These are phyloP conservation scores for Ivindomyrus marchei DNA, from an alignment of 2,113 vertebrate genomes.

Conservation along the genomic window DNA sequence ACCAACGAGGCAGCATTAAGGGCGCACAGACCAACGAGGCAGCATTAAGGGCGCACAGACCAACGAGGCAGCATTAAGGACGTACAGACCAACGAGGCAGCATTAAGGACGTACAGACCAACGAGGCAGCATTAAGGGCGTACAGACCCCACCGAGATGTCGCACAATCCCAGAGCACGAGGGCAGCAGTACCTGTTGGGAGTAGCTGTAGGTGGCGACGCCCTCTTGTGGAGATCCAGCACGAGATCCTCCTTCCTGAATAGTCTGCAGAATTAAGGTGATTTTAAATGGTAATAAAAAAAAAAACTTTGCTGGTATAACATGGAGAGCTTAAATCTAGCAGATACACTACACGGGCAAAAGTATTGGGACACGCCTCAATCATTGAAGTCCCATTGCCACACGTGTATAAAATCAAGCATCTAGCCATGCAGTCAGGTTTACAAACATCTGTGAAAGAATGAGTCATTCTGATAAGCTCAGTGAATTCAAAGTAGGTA, in stretches of 20 bases:
- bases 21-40: constrained; percentile 50
- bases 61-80: too few species aligned
- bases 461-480: neutral
- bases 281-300: neutral
- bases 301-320: neutral
- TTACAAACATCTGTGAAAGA: neutral
- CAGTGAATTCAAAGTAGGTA: neutral
- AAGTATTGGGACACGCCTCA: neutral
- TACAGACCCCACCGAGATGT: neutral
- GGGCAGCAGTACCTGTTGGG: constrained; percentile 66
- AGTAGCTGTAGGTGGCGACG: constrained; percentile 65
- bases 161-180: neutral
- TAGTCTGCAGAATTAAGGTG: constrained; percentile 55
- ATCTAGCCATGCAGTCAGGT: neutral
- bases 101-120: neutral
- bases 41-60: neutral
- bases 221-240: constrained; percentile 61
- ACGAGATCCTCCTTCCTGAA: constrained; percentile 65
- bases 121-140: neutral
- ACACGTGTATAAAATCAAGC: neutral
- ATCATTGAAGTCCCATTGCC: neutral
- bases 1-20: too few species aligned
- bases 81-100: neutral
- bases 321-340: neutral
- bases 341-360: neutral